Conservation (phyloP, 2,113 vertebrate genomes). For the Chroicocephalus ridibundus region DNA sequence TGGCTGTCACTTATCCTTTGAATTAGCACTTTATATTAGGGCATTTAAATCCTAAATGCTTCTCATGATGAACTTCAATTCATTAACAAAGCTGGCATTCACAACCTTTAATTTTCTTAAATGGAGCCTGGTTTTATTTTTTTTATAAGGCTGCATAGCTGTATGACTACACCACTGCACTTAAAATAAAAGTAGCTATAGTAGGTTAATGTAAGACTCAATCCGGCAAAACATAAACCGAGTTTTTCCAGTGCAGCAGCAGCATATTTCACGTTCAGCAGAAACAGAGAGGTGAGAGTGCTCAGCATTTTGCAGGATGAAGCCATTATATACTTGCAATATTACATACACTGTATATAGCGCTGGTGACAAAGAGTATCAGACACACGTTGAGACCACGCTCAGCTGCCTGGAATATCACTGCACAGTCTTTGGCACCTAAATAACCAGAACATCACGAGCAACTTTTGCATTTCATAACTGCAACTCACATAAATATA, state of each 20-base stretch:
- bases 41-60: not conserved
- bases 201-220: not conserved
- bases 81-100: not conserved
- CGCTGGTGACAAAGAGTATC: not conserved
- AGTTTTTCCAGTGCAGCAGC: not conserved
- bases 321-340: not conserved
- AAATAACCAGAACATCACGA: not conserved
- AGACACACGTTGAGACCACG: fast-evolving
- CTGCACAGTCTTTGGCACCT: not conserved
- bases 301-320: not conserved
- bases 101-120: not conserved
- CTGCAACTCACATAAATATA: not conserved
- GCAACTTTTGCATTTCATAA: not conserved
- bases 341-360: not conserved
- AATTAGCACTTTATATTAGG: not conserved
- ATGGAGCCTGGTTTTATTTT: not conserved
- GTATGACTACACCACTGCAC: not conserved
- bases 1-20: not conserved
- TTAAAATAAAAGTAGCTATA: not conserved
- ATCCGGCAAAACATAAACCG: not conserved
- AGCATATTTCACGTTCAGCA: not conserved
- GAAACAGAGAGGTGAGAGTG: not conserved
- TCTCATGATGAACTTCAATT: not conserved
- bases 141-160: not conserved
- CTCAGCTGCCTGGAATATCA: not conserved